Conservation (phyloP, 1,140 invertebrate genomes). For the Macrostomum lignano region DNA sequence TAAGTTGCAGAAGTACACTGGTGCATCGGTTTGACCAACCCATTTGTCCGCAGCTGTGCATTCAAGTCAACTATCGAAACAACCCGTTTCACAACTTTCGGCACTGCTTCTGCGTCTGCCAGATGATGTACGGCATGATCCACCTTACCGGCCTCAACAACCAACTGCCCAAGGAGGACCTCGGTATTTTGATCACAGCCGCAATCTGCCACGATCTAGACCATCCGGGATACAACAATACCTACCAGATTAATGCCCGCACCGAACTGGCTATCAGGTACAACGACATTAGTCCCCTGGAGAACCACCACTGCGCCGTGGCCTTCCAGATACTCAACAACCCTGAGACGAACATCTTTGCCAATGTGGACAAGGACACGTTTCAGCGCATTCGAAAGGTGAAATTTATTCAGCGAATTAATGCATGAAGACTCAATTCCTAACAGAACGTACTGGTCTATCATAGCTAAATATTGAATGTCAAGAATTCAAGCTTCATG, state of each 20-base stretch:
- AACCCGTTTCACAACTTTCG: conserved; percentile 66
- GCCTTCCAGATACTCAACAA: conserved; percentile 46
- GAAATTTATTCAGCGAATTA: no score
- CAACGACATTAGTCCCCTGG: conserved; percentile 58
- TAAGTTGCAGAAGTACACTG: no score
- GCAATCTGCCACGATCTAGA: conserved; percentile 40
- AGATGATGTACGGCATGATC: conserved; percentile 44
- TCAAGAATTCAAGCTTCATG: no score
- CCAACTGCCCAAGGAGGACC: conserved; percentile 42
- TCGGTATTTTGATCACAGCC: conserved; percentile 46
- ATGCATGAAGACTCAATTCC: no score
- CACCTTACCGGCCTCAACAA: conserved; percentile 34
- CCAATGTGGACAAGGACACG: no score
- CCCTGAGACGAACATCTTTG: conserved; percentile 44
- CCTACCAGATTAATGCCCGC: conserved; percentile 43
- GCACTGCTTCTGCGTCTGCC: conserved; percentile 58
- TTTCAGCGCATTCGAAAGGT: no score
- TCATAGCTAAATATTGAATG: no score
- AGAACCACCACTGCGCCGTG: conserved; percentile 62
- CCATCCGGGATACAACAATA: conserved; percentile 30
- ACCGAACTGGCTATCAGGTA: conserved; percentile 55
- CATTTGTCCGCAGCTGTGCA: no score
- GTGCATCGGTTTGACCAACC: no score
- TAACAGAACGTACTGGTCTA: no score
- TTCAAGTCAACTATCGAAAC: conserved; percentile 64